phyloP scores from a whole-genome alignment of 2,113 vertebrate genomes.

The Odontophorus gujanensis region DNA sequence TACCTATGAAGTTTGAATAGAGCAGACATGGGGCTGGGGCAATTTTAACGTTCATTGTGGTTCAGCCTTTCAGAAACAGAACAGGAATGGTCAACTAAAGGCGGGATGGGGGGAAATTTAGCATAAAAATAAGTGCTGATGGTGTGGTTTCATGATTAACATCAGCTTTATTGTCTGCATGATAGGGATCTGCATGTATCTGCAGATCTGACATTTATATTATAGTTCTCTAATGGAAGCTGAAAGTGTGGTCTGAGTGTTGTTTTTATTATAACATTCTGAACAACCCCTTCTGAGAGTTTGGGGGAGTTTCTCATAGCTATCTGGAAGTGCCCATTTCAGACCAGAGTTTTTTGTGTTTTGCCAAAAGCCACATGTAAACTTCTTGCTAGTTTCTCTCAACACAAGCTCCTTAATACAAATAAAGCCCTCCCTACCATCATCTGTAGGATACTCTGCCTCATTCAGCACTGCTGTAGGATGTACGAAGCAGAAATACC shows the following conservation, averaged over 20 bases:
- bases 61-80: neutral
- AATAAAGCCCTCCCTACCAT: neutral
- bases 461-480: neutral
- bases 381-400: neutral
- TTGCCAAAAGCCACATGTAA: neutral
- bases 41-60: neutral
- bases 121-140: neutral
- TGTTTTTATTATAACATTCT: neutral
- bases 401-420: neutral
- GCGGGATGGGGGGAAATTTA: neutral
- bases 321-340: neutral
- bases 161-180: fast-evolving
- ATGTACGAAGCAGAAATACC: neutral
- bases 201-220: neutral
- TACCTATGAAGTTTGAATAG: neutral
- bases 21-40: neutral
- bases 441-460: neutral
- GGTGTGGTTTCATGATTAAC: neutral
- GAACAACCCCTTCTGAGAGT: neutral
- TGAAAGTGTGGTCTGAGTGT: neutral
- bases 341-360: neutral
- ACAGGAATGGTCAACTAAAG: neutral
- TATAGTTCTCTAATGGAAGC: neutral
- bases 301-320: neutral
- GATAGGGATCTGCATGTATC: neutral